A percentile compares a stretch with the other conserved stretches of the same genome.
phyloP scores from a whole-genome alignment of 2,113 vertebrate genomes.

The Apaloderma vittatum region DNA sequence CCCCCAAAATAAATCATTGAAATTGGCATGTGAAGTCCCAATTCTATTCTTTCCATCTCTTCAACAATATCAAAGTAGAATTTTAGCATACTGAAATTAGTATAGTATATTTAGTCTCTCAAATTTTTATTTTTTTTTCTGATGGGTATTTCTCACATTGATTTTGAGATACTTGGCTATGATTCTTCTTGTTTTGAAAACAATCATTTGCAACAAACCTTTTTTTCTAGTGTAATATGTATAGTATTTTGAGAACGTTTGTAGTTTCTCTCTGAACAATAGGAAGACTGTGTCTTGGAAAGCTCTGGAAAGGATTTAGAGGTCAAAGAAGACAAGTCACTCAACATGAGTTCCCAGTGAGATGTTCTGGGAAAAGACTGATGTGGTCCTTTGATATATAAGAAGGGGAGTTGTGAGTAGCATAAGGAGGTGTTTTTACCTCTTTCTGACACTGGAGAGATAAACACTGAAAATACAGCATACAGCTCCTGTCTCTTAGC shows the following conservation, averaged over 20 bases:
- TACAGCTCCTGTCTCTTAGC: slow-evolving; percentile 47
- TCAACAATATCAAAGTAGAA: background rate
- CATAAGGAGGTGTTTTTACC: slow-evolving; percentile 66
- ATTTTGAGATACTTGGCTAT: background rate
- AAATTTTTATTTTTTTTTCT: background rate
- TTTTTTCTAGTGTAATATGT: background rate
- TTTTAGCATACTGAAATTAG: background rate
- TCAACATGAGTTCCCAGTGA: slow-evolving; percentile 69
- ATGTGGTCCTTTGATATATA: slow-evolving; percentile 75
- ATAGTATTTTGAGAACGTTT: background rate
- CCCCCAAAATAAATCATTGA: background rate
- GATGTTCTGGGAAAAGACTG: slow-evolving; percentile 69
- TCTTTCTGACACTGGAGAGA: slow-evolving; percentile 56
- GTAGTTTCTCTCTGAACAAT: slow-evolving; percentile 44
- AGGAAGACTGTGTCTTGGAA: slow-evolving; percentile 62
- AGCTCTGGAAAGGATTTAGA: slow-evolving; percentile 74
- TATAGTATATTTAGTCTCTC: background rate
- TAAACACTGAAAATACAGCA: slow-evolving; percentile 45
- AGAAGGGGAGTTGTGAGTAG: slow-evolving; percentile 64
- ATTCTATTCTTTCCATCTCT: background rate
- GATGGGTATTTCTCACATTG: background rate
- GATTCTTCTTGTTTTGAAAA: background rate
- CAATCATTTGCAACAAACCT: background rate
- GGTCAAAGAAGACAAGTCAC: slow-evolving; percentile 74
- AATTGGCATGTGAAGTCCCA: background rate